Conservation (phyloP, 2,113 vertebrate species). For the Cavia aperea region DNA sequence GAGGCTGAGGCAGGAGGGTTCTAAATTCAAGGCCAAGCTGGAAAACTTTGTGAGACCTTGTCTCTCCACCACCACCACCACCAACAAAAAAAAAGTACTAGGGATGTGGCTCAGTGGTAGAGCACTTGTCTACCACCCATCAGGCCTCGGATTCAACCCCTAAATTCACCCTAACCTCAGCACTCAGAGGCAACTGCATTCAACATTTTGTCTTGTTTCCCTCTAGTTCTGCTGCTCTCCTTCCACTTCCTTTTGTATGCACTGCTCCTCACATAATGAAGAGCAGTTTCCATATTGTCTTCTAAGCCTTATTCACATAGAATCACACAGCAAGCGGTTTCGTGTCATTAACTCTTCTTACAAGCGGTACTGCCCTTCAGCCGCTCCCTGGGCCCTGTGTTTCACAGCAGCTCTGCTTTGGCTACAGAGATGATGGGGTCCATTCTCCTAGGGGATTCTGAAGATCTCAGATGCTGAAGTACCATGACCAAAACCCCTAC, state of each 20-base stretch:
- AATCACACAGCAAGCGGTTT: slow-evolving; percentile 17
- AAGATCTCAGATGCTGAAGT: not conserved
- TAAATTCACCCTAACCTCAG: not conserved
- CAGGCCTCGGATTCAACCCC: not conserved
- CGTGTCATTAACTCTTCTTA: not conserved
- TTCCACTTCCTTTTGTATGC: not conserved
- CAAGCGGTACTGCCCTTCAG: not conserved
- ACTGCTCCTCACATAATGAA: not conserved
- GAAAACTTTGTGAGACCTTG: not conserved
- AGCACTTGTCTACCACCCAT: not conserved
- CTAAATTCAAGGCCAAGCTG: not conserved
- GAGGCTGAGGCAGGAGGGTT: not conserved
- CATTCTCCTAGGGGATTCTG: not conserved
- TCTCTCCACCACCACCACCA: too few species aligned
- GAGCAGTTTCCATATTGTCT: not conserved
- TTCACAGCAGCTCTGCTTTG: not conserved
- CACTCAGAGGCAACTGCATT: not conserved
- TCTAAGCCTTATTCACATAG: slow-evolving; percentile 1
- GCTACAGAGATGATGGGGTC: not conserved
- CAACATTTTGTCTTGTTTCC: not conserved
- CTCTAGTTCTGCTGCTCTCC: not conserved
- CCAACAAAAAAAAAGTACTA: not conserved
- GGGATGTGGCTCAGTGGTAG: not conserved
- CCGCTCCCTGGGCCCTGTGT: not conserved
- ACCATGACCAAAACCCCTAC: not conserved